Percentiles rank a stretch among this genome's conserved stretches.
These are phyloP conservation scores for Macrotrachela quadricornifera DNA, from an alignment of 1,140 invertebrate species.

Conservation along the genomic window DNA sequence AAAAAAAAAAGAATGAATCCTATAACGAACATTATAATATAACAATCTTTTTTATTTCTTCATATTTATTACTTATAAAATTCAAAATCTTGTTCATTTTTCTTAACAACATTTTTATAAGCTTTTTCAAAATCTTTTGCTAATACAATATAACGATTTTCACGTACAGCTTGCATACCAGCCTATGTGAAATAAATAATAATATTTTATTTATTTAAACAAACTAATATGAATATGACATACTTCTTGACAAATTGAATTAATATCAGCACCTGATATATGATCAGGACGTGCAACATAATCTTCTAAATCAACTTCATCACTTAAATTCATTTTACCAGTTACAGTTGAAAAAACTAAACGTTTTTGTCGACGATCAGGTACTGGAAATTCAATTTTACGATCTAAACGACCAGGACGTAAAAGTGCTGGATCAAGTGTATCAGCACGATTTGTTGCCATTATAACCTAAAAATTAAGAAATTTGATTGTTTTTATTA, in stretches of 20 bases:
- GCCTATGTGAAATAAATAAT: slow-evolving; percentile 32
- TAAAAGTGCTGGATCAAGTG: slow-evolving; percentile 83
- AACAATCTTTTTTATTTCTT: too few relatives aligned
- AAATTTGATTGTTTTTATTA: not conserved
- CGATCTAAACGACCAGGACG: slow-evolving; percentile 87
- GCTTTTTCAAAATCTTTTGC: slow-evolving; percentile 98
- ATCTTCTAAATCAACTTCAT: slow-evolving; percentile 96
- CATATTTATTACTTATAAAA: slow-evolving; percentile 99
- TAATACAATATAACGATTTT: slow-evolving; percentile 92
- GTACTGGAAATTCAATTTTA: slow-evolving; percentile 96
- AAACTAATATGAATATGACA: slow-evolving; percentile 17
- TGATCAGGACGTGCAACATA: slow-evolving; percentile 91
- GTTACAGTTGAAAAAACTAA: slow-evolving; percentile 95
- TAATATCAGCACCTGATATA: slow-evolving; percentile 96
- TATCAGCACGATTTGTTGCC: slow-evolving; percentile 96
- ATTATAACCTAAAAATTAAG: slow-evolving; percentile 62
- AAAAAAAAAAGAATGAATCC: too few relatives aligned
- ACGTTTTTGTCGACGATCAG: slow-evolving; percentile 88
- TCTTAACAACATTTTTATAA: slow-evolving; percentile 99
- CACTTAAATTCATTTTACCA: slow-evolving; percentile 90
- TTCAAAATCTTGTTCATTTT: slow-evolving; percentile 95
- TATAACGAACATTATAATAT: not conserved
- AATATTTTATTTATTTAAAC: not conserved
- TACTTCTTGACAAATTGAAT: slow-evolving; percentile 96
- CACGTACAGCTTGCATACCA: slow-evolving; percentile 81